Evolutionary conservation across 1,140 invertebrate genomes (phyloP), one percentile per base, ranked within the genome.

Genomic region (Sesamia nonagrioides): DNA sequence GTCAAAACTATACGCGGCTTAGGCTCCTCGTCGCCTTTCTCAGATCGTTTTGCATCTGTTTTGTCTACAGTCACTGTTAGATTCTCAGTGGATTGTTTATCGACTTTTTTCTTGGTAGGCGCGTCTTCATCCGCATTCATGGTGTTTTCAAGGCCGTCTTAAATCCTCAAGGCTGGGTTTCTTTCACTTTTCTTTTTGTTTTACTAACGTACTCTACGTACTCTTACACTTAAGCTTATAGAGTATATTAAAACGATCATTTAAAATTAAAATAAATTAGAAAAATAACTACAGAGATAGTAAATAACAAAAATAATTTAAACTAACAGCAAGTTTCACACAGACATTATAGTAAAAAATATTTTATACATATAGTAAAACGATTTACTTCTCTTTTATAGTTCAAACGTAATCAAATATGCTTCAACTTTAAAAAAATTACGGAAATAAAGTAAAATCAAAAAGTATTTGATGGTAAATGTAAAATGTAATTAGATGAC

Each of bases 1-100:
- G 94, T 95, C 17, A 95, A 82, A 6, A 95, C 95, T 58, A 95
- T 95, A 9, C 95, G 89, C 1, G 95, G 95, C 74, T 95, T 95
- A 0, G 90, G 90, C 50, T 94, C 93, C 52, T 93, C 91, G 21
- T 89, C 88, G 61, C 69, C 75, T 61, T 86, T 87, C 15, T 89
- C 89, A 6, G 63, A 58, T 81, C 89, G 89, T 63, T 88, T 88
- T 27, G 78, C 77, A 17, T 91, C 89, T 35, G 48, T 40, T 61
- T 89, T 92, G 42, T 90, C 87, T 13, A 87, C 45, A 76, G 80
- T 88, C 18, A 87, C 86, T n/a, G 82, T 85, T 40, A 85, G 45
- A 52, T 84, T 84, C 8, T 91, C 89, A 13, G 79, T 75, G 8
- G 68, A 33, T 61, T 54, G 81, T 83, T 86, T 88, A 35, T 89